Base-by-base conservation (phyloP, 2,113 vertebrate species). In the Menura novaehollandiae region DNA sequence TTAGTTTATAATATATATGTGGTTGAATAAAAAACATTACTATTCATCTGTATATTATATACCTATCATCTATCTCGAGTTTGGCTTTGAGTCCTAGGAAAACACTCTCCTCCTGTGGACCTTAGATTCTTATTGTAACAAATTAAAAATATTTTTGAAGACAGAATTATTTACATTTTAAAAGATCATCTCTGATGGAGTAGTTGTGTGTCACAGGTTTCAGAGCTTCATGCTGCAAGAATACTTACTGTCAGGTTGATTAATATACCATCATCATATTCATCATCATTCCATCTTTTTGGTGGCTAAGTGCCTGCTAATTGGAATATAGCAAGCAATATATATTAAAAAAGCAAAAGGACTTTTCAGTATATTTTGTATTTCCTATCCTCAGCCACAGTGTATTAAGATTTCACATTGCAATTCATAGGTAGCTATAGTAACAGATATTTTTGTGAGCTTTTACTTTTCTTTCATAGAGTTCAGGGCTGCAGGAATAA, bases 261-360 rank as follows among this genome's bases (percentile, higher is more conserved):
- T 28, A 92, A 67, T 56, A 37, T 26, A 37, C 26, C 59, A 32
- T 74, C 56, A n/a, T n/a, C n/a, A n/a, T 75, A 81, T 95, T 94
- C 49, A 56, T 90, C 56, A 44, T 46, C 9, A 43, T 56, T 95
- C 33, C 15, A 46, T 84, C 3, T 77, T 91, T 97, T 87, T 68
- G 95, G 52, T 95, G 35, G 46, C 55, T 68, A 89, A 92, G 63
- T 14, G 24, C 52, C n/a, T 56, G 37, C 51, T 97, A 94, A 96
- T 95, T 97, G 95, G 95, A 93, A 85, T 69, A 86, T 18, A 73
- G 44, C 69, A 21, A 67, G 47, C 27, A 92, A 52, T 97, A 90
- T 9, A 82, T 41, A 22, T 22, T 68, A 78, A n/a, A 76, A 85
- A 68, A 69, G 16, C 4, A 33, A 66, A 89, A 81, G 56, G 35